These are phyloP conservation scores for Eilema sororculum DNA, from an alignment of 2,888 invertebrate species.

Conservation along the genomic window DNA sequence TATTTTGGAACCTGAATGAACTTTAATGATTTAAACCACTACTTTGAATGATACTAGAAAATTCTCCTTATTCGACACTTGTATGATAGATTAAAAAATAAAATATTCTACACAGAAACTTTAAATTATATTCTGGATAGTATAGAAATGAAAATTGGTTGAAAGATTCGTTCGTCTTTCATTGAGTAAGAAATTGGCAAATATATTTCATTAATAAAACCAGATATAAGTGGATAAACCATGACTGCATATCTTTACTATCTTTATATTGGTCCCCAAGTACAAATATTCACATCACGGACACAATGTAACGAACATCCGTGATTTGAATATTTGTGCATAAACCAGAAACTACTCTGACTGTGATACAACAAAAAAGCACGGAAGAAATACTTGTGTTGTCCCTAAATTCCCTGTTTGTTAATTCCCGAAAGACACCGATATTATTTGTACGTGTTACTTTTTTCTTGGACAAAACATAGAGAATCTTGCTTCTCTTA, in stretches of 20 bases:
- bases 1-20: not conserved
- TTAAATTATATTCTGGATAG: not conserved
- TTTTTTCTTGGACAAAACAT: not conserved
- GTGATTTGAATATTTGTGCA: conserved; percentile 4
- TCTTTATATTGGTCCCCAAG: not conserved
- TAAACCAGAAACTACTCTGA: not conserved
- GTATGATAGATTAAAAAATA: not conserved
- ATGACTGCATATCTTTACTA: not conserved
- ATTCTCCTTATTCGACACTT: not conserved
- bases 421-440: no score
- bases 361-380: conserved; percentile 1
- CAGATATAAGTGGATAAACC: not conserved
- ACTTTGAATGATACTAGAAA: no score
- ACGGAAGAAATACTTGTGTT: not conserved
- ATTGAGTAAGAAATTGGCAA: not conserved
- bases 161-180: not conserved
- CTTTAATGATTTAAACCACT: no score
- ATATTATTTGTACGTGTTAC: not conserved
- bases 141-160: not conserved
- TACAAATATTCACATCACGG: conserved; percentile 3
- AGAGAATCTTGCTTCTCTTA: not conserved
- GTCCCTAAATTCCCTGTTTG: not conserved
- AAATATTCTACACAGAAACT: not conserved
- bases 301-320: conserved; percentile 6
- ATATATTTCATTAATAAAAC: not conserved